These are phyloP conservation scores for Chamaedrilus cognettii DNA, from an alignment of 2,888 invertebrate genomes.

Conservation along the genomic window DNA sequence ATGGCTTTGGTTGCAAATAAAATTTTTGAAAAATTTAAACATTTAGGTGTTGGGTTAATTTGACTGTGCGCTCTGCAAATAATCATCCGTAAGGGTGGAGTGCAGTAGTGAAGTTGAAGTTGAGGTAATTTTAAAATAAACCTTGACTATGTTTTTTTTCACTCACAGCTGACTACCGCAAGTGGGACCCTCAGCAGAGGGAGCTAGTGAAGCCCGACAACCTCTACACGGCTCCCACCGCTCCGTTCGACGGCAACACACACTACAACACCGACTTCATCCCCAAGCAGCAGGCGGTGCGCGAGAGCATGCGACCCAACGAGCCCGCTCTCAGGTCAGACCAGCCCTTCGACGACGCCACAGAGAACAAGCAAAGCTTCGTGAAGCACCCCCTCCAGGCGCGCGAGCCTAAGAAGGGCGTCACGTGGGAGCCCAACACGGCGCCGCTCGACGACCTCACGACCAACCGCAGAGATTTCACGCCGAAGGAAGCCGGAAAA, in stretches of 20 bases:
- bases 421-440: slow-evolving; percentile 44
- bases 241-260: slow-evolving; percentile 53
- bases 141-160: too few relatives aligned
- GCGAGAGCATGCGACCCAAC: slow-evolving; percentile 51
- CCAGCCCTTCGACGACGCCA: slow-evolving; percentile 53
- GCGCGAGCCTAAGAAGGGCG: slow-evolving; percentile 40
- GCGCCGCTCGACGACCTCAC: slow-evolving; percentile 53
- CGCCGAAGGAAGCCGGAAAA: slow-evolving; percentile 36
- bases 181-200: slow-evolving; percentile 43
- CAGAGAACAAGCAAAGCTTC: slow-evolving; percentile 55
- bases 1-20: too few relatives aligned
- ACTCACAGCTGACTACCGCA: slow-evolving; percentile 37
- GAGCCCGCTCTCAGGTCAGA: slow-evolving; percentile 48
- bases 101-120: too few relatives aligned
- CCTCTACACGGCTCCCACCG: slow-evolving; percentile 44
- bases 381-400: slow-evolving; percentile 51
- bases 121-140: too few relatives aligned
- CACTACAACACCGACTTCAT: slow-evolving; percentile 54
- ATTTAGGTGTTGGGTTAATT: too few relatives aligned
- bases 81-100: too few relatives aligned
- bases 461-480: slow-evolving; percentile 51
- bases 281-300: slow-evolving; percentile 43
- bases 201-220: slow-evolving; percentile 17
- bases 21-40: too few relatives aligned
- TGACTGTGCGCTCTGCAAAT: too few relatives aligned